A percentile compares a stretch with the other conserved stretches of the same genome.
phyloP scores from a whole-genome alignment of 1,140 invertebrate species.

The Neodiprion lecontei region DNA sequence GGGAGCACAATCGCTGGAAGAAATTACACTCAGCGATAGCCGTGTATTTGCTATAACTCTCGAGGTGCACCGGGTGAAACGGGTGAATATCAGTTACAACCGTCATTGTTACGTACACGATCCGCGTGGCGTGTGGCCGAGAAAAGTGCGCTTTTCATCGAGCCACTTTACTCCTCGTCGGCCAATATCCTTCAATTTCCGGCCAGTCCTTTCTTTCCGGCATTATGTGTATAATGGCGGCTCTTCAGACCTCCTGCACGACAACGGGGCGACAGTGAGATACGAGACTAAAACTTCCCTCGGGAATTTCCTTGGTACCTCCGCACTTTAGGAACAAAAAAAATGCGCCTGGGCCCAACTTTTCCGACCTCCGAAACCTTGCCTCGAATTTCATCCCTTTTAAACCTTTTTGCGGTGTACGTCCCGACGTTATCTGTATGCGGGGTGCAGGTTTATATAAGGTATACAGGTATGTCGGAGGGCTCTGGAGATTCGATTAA shows the following conservation, averaged over 20 bases:
- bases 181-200: conserved; percentile 7
- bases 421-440: background rate
- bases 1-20: too few species aligned
- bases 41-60: too few species aligned
- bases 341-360: background rate
- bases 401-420: background rate
- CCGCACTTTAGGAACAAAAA: background rate
- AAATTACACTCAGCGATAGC: too few species aligned
- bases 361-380: background rate
- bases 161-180: background rate
- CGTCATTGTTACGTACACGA: background rate
- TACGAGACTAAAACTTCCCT: background rate
- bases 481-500: background rate
- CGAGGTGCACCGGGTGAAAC: background rate
- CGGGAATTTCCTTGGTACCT: background rate
- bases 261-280: background rate
- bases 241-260: background rate
- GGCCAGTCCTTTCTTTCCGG: background rate
- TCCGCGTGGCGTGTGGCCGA: background rate
- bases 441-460: background rate
- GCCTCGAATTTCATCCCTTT: background rate
- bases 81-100: background rate
- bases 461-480: background rate
- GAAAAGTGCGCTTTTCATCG: background rate
- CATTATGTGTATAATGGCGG: background rate